These are phyloP conservation scores for Xanthorhoe designata DNA, from an alignment of 2,888 invertebrate species.

Conservation along the genomic window DNA sequence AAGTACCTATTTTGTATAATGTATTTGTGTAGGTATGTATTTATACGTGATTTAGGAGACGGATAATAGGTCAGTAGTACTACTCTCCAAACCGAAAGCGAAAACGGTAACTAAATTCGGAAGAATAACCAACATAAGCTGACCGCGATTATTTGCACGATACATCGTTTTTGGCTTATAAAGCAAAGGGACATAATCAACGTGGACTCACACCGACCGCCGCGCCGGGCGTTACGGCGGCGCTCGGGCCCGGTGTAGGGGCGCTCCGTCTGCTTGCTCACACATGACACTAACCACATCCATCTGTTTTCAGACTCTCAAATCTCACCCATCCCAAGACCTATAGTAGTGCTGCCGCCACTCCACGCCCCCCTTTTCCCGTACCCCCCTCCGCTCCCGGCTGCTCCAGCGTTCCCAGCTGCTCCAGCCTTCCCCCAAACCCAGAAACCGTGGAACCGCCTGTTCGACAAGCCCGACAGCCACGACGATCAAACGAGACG, in stretches of 20 bases:
- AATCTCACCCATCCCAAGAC: slow-evolving; percentile 31
- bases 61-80: too few relatives aligned
- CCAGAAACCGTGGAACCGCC: slow-evolving; percentile 34
- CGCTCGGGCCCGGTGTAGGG: not conserved
- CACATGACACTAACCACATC: not conserved
- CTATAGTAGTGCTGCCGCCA: slow-evolving; percentile 36
- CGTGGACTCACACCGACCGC: slow-evolving; percentile 13
- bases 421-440: slow-evolving; percentile 25
- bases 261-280: not conserved
- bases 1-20: too few relatives aligned
- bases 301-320: slow-evolving; percentile 31
- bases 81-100: too few relatives aligned
- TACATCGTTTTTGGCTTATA: too few relatives aligned
- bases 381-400: slow-evolving; percentile 29
- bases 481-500: not conserved
- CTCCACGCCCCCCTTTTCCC: slow-evolving; percentile 29
- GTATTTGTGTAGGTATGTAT: too few relatives aligned
- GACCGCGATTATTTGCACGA: too few relatives aligned
- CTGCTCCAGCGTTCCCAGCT: slow-evolving; percentile 27
- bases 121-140: too few relatives aligned
- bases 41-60: too few relatives aligned
- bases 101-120: too few relatives aligned
- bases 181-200: not conserved
- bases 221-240: not conserved
- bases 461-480: slow-evolving; percentile 29